A percentile compares a stretch with the other conserved stretches of the same genome.
Conservation (phyloP, 2,888 invertebrate genomes). For the Plagodis dolabraria region DNA sequence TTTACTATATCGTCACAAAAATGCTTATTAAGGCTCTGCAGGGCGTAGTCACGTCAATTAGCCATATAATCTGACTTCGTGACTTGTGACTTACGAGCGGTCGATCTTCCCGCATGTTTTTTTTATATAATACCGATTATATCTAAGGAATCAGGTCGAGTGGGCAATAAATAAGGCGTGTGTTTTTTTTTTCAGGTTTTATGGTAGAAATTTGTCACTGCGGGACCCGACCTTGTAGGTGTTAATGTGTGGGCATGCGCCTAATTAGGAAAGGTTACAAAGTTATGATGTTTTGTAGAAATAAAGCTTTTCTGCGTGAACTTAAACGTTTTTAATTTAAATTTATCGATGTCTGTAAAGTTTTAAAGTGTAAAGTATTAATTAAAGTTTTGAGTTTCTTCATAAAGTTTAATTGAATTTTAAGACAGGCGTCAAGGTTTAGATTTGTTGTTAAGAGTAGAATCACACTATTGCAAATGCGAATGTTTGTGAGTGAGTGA, state of each 20-base stretch:
- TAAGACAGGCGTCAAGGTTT: too few species aligned
- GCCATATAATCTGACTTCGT: constrained; percentile 72
- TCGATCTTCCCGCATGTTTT: constrained; percentile 71
- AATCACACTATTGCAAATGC: too few species aligned
- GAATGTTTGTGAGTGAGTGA: too few species aligned
- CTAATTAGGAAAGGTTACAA: constrained; percentile 21
- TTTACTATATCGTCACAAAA: constrained; percentile 72
- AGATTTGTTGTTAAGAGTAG: too few species aligned
- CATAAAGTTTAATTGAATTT: too few species aligned
- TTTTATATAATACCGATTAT: constrained; percentile 53
- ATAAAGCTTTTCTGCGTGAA: not conserved
- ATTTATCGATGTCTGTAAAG: too few species aligned
- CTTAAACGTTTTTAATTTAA: not conserved
- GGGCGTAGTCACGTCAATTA: constrained; percentile 79
- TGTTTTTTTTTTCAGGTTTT: constrained; percentile 46
- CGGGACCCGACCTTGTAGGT: constrained; percentile 39
- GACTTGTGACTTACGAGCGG: constrained; percentile 79
- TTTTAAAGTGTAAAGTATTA: not conserved
- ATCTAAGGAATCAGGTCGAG: constrained; percentile 62
- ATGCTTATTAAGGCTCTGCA: constrained; percentile 75
- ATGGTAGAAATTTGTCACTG: constrained; percentile 51
- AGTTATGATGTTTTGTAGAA: constrained; percentile 12
- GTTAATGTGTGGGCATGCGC: constrained; percentile 27
- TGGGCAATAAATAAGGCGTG: constrained; percentile 65
- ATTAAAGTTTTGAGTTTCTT: not conserved